phyloP scores from a whole-genome alignment of 2,888 invertebrate species.

The Serripes groenlandicus region DNA sequence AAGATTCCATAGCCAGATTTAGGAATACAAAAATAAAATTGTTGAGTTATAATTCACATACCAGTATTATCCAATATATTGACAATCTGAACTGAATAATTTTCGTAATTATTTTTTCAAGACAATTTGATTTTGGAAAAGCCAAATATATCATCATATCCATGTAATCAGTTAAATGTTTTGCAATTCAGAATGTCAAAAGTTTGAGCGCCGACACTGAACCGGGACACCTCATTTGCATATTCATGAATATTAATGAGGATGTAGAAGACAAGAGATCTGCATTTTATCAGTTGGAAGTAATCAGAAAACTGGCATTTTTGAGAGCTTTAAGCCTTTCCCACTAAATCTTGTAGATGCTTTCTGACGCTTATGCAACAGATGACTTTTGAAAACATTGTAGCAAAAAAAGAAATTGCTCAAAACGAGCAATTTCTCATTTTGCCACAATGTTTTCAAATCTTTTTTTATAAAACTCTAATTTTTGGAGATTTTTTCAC shows the following conservation, averaged over 20 bases:
- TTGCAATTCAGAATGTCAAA: background rate
- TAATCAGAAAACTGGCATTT: conserved; percentile 15
- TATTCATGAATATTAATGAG: conserved; percentile 23
- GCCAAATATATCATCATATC: too few species aligned
- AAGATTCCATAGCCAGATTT: too few species aligned
- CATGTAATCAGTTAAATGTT: background rate
- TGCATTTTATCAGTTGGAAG: conserved; percentile 9
- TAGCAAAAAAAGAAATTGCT: background rate
- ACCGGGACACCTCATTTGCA: background rate
- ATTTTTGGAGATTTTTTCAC: too few species aligned
- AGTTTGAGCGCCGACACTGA: background rate
- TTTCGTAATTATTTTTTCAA: too few species aligned
- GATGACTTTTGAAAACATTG: background rate
- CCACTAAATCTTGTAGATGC: background rate
- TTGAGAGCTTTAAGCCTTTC: background rate
- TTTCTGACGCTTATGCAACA: background rate
- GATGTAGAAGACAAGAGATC: background rate
- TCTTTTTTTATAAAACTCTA: too few species aligned
- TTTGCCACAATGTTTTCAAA: background rate
- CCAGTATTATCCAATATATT: too few species aligned
- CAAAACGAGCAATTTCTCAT: background rate
- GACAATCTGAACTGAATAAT: too few species aligned
- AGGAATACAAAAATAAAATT: too few species aligned
- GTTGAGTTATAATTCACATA: too few species aligned
- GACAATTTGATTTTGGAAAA: too few species aligned